These are phyloP conservation scores for Pocillopora meandrina DNA, from an alignment of 92 coral and sea anemone species.

Conservation along the genomic window DNA sequence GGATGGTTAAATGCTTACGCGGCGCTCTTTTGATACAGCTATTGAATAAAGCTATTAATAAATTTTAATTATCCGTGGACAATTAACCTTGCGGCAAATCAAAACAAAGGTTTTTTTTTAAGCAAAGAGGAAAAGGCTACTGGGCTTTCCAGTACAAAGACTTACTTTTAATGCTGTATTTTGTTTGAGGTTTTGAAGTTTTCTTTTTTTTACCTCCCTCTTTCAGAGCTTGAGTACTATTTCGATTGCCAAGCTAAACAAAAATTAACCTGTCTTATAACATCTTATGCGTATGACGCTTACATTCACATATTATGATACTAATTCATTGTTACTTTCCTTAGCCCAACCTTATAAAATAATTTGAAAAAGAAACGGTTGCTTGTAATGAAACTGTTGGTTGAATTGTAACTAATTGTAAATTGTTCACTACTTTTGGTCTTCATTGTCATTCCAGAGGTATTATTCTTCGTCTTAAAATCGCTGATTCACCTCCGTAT, in stretches of 20 bases:
- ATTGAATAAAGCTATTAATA: slow-evolving; percentile 16
- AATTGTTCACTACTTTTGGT: too few species aligned
- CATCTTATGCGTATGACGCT: too few species aligned
- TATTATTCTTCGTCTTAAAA: not conserved
- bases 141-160: not conserved
- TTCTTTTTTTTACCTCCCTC: too few species aligned
- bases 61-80: slow-evolving; percentile 12
- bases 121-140: not conserved
- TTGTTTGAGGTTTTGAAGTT: not conserved
- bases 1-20: not conserved
- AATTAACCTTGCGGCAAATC: slow-evolving; percentile 15
- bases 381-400: too few species aligned
- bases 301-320: too few species aligned
- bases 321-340: too few species aligned
- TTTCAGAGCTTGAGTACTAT: too few species aligned
- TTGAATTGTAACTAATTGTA: too few species aligned
- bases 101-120: not conserved
- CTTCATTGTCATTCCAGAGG: slow-evolving; percentile 7
- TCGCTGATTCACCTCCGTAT: not conserved
- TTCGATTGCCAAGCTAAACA: too few species aligned
- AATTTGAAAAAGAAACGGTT: too few species aligned
- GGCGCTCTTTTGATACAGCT: slow-evolving; percentile 13
- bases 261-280: too few species aligned
- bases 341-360: too few species aligned
- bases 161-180: not conserved